These are phyloP conservation scores for Trinectes maculatus DNA, from an alignment of 2,113 vertebrate species.

Conservation along the genomic window DNA sequence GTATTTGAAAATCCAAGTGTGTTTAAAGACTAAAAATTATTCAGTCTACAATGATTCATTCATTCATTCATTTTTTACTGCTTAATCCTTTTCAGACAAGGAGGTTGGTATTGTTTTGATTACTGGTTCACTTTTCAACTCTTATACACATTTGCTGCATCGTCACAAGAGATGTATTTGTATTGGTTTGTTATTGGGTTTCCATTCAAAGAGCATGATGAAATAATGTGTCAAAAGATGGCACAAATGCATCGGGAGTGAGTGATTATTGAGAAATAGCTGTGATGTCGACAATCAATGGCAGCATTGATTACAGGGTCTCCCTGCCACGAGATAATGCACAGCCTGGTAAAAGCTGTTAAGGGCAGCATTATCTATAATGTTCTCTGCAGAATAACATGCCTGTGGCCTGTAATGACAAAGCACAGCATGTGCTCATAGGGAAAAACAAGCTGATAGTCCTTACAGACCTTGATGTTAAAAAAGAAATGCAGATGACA, in stretches of 20 bases:
- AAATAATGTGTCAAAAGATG: slow-evolving; percentile 4
- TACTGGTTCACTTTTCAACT: neutral
- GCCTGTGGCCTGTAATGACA: slow-evolving; percentile 30
- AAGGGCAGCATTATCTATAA: slow-evolving; percentile 14
- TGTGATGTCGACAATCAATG: slow-evolving; percentile 35
- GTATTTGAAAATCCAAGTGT: slow-evolving; percentile 34
- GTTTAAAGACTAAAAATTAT: slow-evolving; percentile 24
- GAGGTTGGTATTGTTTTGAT: neutral
- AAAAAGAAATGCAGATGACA: slow-evolving; percentile 24
- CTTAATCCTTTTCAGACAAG: too few species aligned
- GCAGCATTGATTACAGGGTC: slow-evolving; percentile 3
- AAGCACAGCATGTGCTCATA: slow-evolving; percentile 32
- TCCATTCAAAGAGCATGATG: slow-evolving; percentile 3
- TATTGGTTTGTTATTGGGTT: too few species aligned
- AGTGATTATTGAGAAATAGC: slow-evolving; percentile 29
- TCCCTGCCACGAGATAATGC: slow-evolving; percentile 20
- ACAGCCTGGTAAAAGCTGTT: slow-evolving; percentile 25
- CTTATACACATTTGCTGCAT: neutral
- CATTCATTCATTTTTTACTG: too few species aligned
- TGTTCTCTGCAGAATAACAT: slow-evolving; percentile 39
- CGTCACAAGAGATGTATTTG: too few species aligned
- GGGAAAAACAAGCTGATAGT: slow-evolving; percentile 16
- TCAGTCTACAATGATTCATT: slow-evolving; percentile 27
- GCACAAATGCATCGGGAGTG: slow-evolving; percentile 8
- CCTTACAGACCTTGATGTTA: slow-evolving; percentile 16